These are phyloP conservation scores for Bombus fervidus DNA, from an alignment of 1,140 invertebrate genomes.

Conservation along the genomic window DNA sequence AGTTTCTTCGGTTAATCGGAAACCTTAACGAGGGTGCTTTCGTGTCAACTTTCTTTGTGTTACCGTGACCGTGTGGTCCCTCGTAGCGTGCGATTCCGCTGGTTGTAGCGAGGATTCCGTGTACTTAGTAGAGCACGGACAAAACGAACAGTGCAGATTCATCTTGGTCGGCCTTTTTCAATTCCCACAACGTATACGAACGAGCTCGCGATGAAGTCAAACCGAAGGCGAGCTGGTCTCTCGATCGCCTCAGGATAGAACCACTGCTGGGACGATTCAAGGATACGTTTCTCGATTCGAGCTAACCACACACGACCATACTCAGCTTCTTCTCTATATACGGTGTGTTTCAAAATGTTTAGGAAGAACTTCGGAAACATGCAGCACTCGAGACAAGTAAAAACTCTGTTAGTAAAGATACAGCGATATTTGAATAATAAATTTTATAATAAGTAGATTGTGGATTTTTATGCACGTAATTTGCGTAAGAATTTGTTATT, in stretches of 20 bases:
- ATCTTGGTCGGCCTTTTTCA: slow-evolving; percentile 33
- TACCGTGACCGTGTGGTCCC: not conserved
- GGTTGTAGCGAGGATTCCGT: slow-evolving; percentile 32
- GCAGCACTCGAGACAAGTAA: too few relatives aligned
- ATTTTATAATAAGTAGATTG: too few relatives aligned
- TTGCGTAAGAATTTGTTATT: too few relatives aligned
- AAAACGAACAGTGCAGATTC: slow-evolving; percentile 44
- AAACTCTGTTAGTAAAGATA: too few relatives aligned
- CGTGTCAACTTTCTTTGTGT: slow-evolving; percentile 17
- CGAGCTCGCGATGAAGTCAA: not conserved
- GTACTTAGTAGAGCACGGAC: slow-evolving; percentile 56
- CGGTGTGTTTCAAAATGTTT: too few relatives aligned
- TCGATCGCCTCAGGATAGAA: slow-evolving; percentile 5
- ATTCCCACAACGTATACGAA: slow-evolving; percentile 30
- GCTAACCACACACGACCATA: not conserved
- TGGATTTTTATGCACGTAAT: too few relatives aligned
- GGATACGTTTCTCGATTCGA: not conserved
- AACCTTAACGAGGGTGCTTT: not conserved
- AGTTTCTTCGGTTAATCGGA: not conserved
- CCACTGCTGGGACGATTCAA: slow-evolving; percentile 3
- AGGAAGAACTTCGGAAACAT: too few relatives aligned
- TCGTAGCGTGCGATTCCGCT: not conserved
- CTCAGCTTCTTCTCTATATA: too few relatives aligned
- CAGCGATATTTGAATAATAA: too few relatives aligned
- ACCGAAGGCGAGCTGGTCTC: slow-evolving; percentile 32